Conservation (phyloP, 2,113 vertebrate genomes). For the Larimichthys crocea region DNA sequence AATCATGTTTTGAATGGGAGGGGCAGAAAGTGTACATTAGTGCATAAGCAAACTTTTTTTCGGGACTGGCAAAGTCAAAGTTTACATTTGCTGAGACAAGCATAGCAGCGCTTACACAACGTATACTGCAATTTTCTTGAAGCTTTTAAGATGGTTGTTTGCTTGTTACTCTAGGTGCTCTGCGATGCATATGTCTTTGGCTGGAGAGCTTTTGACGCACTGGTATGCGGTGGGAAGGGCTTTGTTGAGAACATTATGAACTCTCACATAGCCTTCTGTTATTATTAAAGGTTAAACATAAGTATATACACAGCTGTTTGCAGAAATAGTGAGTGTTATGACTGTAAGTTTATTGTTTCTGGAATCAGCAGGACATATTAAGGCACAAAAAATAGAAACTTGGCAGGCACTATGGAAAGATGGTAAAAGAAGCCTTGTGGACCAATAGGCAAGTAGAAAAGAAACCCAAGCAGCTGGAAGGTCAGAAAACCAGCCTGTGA, state of each 20-base stretch:
- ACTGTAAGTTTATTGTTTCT: neutral
- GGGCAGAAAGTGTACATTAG: slow-evolving; percentile 1
- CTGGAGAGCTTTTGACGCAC: slow-evolving; percentile 21
- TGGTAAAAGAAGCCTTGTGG: neutral
- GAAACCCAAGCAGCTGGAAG: slow-evolving; percentile 14
- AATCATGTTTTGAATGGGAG: slow-evolving; percentile 39
- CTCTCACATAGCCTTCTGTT: slow-evolving; percentile 5
- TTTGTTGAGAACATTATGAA: slow-evolving; percentile 38
- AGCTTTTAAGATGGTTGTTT: slow-evolving; percentile 43
- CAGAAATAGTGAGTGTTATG: neutral
- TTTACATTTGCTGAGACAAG: slow-evolving; percentile 66
- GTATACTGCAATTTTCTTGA: slow-evolving; percentile 25
- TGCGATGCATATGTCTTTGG: neutral
- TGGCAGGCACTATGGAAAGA: slow-evolving; percentile 4
- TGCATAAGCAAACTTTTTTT: slow-evolving; percentile 25
- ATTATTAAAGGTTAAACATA: neutral
- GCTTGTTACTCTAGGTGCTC: slow-evolving; percentile 37
- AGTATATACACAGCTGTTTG: slow-evolving; percentile 23
- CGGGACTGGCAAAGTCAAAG: slow-evolving; percentile 29
- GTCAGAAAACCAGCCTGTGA: slow-evolving; percentile 12
- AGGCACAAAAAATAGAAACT: slow-evolving; percentile 8
- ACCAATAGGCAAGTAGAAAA: slow-evolving; percentile 19
- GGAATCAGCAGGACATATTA: slow-evolving; percentile 3
- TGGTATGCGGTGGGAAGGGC: slow-evolving; percentile 5
- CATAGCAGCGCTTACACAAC: slow-evolving; percentile 47